Conservation (phyloP, 1,140 invertebrate genomes). For the Pantala flavescens region DNA sequence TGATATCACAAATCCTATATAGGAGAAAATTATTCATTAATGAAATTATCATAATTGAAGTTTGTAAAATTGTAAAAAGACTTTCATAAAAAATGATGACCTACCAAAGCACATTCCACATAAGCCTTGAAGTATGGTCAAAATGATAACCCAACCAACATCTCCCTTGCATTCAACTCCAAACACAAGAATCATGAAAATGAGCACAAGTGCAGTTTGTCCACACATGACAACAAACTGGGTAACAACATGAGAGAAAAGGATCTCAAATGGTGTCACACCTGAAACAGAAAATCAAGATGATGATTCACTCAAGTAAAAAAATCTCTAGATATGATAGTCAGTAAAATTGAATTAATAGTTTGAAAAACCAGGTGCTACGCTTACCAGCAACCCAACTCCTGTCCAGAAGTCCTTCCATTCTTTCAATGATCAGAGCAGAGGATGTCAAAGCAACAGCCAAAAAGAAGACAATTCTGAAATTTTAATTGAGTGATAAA, state of each 20-base stretch:
- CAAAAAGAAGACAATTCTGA: slow-evolving; percentile 90
- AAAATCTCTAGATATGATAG: neutral
- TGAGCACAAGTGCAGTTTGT: slow-evolving; percentile 74
- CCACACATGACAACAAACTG: slow-evolving; percentile 90
- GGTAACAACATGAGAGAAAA: slow-evolving; percentile 83
- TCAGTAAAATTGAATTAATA: neutral
- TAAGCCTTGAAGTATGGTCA: slow-evolving; percentile 65
- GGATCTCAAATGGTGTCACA: slow-evolving; percentile 77
- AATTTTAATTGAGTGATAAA: neutral
- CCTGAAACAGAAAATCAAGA: slow-evolving; percentile 41
- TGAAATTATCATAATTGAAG: neutral
- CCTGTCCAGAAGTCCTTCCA: slow-evolving; percentile 74
- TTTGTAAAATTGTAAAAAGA: neutral
- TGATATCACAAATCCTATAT: slow-evolving; percentile 72
- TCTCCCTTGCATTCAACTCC: slow-evolving; percentile 56
- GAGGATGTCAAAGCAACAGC: slow-evolving; percentile 86
- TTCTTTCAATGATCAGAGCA: slow-evolving; percentile 81
- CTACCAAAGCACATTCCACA: slow-evolving; percentile 83
- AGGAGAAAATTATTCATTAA: neutral
- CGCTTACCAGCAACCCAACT: slow-evolving; percentile 59
- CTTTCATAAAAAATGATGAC: slow-evolving; percentile 15
- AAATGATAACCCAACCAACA: slow-evolving; percentile 57
- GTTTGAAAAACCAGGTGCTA: neutral
- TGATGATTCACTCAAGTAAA: neutral
- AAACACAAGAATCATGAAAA: slow-evolving; percentile 45